Evolutionary conservation across 2,113 vertebrate genomes (phyloP), one percentile per base, ranked within the genome.

Genomic region (Lophotis ruficrista): DNA sequence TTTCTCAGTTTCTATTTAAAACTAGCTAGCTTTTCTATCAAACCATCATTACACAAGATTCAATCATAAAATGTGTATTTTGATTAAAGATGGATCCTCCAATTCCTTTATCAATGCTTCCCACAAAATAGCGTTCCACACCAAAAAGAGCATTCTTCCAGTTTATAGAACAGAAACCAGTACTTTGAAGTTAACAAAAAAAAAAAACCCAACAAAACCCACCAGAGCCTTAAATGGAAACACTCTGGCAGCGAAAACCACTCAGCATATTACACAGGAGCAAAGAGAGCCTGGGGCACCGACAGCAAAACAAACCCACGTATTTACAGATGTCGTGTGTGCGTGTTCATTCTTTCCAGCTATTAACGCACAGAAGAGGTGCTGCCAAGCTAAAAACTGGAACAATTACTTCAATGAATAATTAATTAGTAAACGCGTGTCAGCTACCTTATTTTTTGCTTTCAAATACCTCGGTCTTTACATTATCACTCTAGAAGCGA

Each of bases 331-430:
- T 35, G 14, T 43, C 15, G 2, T 31, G 53, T n/a, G 41, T 41
- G 22, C 7, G 16, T 77, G 62, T 41, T 33, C 50, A 43, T 45
- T 71, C 89, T 48, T 71, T 54, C 56, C 83, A 94, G 60, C 93
- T 82, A 91, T 61, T 87, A 84, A 78, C 4, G 11, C 33, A 83
- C 7, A 81, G 58, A 62, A 83, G 72, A 91, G 56, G 43, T 47
- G 51, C 83, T 94, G 89, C 91, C 95, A 93, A 92, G 69, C 61
- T 84, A 56, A 81, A 87, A 92, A 70, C 7, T n/a, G 71, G 37
- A 54, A 90, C 87, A 76, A 80, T 79, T 9, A 78, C 45, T 72
- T 43, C 61, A 45, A 50, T 90, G 70, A 92, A 96, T 89, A 94
- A 89, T 90, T 94, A 87, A 91, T 48, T 37, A 41, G 12, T 25